Evolutionary conservation across 2,888 invertebrate genomes (phyloP).

Genomic region (Epinotia ramella): DNA sequence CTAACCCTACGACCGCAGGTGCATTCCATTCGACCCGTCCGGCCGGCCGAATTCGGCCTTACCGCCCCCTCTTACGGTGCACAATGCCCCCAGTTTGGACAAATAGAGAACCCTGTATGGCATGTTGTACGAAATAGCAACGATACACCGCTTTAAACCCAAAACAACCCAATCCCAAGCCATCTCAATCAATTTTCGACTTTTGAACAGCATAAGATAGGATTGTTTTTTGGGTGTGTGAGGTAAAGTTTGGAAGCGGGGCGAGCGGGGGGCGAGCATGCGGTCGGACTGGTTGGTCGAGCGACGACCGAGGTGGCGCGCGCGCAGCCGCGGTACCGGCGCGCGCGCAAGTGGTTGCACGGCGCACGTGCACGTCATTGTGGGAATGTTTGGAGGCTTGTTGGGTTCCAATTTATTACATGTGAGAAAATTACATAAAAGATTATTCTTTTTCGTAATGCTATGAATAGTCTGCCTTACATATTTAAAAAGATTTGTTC

Average conservation of each 20-base stretch:
- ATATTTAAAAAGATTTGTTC: background rate
- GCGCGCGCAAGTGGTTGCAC: slow-evolving; percentile 29
- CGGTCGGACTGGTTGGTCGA: slow-evolving; percentile 83
- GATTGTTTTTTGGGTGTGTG: slow-evolving; percentile 56
- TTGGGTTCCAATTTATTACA: background rate
- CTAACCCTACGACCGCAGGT: slow-evolving; percentile 64
- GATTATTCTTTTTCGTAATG: background rate
- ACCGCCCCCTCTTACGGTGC: slow-evolving; percentile 62
- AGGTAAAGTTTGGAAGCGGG: slow-evolving; percentile 70
- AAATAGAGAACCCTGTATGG: slow-evolving; percentile 78
- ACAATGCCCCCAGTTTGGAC: slow-evolving; percentile 62
- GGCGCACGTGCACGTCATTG: slow-evolving; percentile 58
- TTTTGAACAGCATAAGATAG: slow-evolving; percentile 49
- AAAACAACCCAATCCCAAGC: slow-evolving; percentile 56
- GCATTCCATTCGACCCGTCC: slow-evolving; percentile 59
- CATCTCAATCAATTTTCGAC: slow-evolving; percentile 47
- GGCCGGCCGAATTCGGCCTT: slow-evolving; percentile 58
- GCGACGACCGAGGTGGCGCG: slow-evolving; percentile 83
- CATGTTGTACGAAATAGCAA: slow-evolving; percentile 77
- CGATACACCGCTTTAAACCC: slow-evolving; percentile 53
- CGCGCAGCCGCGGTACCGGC: slow-evolving; percentile 60
- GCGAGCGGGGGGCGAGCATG: slow-evolving; percentile 67
- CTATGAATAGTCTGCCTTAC: background rate
- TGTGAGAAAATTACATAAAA: background rate
- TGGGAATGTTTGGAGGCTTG: slow-evolving; percentile 7